A percentile compares a stretch with the other conserved stretches of the same genome.
Evolutionary conservation across 2,888 invertebrate species (phyloP).

Genomic region (Napeogenes sylphis): DNA sequence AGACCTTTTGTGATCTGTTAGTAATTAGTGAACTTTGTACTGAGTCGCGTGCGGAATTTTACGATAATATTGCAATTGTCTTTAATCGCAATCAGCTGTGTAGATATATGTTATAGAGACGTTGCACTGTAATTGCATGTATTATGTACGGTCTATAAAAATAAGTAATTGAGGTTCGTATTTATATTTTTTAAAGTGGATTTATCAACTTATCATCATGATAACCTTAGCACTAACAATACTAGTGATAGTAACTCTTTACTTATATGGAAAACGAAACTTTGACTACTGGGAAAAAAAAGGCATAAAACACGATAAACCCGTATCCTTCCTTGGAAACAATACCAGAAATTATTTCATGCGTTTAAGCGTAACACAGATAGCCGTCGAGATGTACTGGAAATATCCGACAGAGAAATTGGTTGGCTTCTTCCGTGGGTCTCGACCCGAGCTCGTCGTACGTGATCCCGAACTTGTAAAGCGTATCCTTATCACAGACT

Average conservation of each 20-base stretch:
- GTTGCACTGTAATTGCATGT: too few relatives aligned
- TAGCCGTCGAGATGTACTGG: slow-evolving; percentile 46
- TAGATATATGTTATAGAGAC: too few relatives aligned
- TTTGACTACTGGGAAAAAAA: slow-evolving; percentile 48
- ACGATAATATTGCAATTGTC: too few relatives aligned
- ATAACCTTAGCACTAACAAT: slow-evolving; percentile 27
- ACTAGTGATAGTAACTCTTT: slow-evolving; percentile 36
- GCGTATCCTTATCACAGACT: slow-evolving; percentile 49
- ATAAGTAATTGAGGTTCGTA: neutral
- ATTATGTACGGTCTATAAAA: too few relatives aligned
- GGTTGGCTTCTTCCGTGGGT: slow-evolving; percentile 50
- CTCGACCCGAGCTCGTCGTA: slow-evolving; percentile 46
- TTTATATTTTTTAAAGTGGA: neutral
- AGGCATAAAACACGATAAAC: slow-evolving; percentile 49
- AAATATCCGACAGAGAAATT: slow-evolving; percentile 50
- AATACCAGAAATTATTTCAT: slow-evolving; percentile 43
- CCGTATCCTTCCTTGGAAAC: slow-evolving; percentile 49
- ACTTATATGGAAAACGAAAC: slow-evolving; percentile 44
- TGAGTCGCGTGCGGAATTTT: too few relatives aligned
- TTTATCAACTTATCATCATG: slow-evolving; percentile 13
- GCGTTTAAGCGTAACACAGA: slow-evolving; percentile 43
- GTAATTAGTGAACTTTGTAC: too few relatives aligned
- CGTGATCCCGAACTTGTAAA: slow-evolving; percentile 54
- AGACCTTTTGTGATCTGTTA: too few relatives aligned
- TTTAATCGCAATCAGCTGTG: too few relatives aligned